A percentile compares a stretch with the other conserved stretches of the same genome.
Evolutionary conservation across 2,797 vertebrate species (phyloP).

Genomic region (Sciurus vulgaris): DNA sequence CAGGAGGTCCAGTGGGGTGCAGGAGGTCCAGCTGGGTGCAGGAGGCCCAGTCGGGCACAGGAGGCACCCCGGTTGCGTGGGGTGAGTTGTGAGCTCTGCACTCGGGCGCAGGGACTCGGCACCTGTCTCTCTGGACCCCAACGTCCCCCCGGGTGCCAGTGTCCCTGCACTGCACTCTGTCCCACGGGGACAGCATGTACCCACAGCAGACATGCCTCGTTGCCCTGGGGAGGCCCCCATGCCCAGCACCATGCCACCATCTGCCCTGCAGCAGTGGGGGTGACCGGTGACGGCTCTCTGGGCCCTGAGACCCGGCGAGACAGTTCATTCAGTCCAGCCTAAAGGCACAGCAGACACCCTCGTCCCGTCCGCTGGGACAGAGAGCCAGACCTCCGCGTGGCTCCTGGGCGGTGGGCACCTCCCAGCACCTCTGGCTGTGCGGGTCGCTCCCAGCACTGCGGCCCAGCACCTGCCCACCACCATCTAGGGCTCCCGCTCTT

Average conservation of each 20-base stretch:
- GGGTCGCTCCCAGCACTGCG: rapidly evolving
- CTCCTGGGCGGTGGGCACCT: background rate
- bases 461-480: too few relatives aligned
- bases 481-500: background rate
- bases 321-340: background rate
- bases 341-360: too few relatives aligned
- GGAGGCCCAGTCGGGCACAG: background rate
- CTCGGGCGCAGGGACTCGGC: too few relatives aligned
- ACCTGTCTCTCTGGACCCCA: too few relatives aligned
- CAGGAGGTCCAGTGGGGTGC: too few relatives aligned
- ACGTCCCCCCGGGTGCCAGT: too few relatives aligned
- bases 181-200: too few relatives aligned
- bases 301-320: background rate
- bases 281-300: background rate
- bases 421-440: background rate
- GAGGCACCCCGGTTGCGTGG: rapidly evolving
- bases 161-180: background rate
- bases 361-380: background rate
- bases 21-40: too few relatives aligned
- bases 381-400: background rate
- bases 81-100: background rate
- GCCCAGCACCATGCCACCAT: rapidly evolving
- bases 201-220: too few relatives aligned
- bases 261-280: background rate
- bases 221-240: background rate